These are phyloP conservation scores for Siniperca knerii DNA, from an alignment of 2,113 vertebrate genomes.

Conservation along the genomic window DNA sequence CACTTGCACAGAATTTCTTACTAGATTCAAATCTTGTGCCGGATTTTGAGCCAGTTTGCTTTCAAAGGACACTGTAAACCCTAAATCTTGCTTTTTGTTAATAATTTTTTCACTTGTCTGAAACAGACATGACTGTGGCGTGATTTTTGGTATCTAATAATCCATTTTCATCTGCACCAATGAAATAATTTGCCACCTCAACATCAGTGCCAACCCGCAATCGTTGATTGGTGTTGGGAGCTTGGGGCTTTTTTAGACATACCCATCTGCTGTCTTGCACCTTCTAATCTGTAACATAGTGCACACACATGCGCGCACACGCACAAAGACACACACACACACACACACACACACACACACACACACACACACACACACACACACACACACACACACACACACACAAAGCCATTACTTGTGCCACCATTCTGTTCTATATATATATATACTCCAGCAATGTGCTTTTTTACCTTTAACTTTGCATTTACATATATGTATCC, in stretches of 20 bases:
- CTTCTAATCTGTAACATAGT: slow-evolving; percentile 81
- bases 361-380: slow-evolving; percentile 19
- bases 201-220: slow-evolving; percentile 62
- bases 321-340: slow-evolving; percentile 39
- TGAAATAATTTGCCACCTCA: slow-evolving; percentile 71
- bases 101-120: background rate
- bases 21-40: background rate
- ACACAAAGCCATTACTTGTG: no score
- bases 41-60: background rate
- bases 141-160: slow-evolving; percentile 36
- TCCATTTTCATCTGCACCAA: slow-evolving; percentile 62
- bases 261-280: slow-evolving; percentile 88
- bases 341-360: slow-evolving; percentile 40
- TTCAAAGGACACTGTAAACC: background rate
- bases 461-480: slow-evolving; percentile 22
- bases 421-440: no score
- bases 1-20: background rate
- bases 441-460: slow-evolving; percentile 23
- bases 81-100: background rate
- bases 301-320: background rate
- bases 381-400: slow-evolving; percentile 40
- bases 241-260: slow-evolving; percentile 82
- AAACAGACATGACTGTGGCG: background rate
- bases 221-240: slow-evolving; percentile 72
- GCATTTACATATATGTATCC: background rate